Base-by-base conservation (phyloP, 1,140 invertebrate genomes). In the Dolichoris vasculosae region DNA sequence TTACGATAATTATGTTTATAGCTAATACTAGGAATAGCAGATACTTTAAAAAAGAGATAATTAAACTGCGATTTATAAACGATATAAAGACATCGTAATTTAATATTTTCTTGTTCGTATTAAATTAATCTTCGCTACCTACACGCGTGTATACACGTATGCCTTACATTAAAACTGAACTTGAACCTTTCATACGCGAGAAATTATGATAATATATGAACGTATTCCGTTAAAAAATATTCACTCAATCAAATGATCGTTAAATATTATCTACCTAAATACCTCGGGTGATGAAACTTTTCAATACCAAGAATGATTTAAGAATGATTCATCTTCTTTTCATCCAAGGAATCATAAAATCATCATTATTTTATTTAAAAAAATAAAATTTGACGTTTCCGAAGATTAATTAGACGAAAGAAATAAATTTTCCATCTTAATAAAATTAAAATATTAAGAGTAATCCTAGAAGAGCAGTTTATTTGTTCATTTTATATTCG, bases 191-290 rank as follows among this genome's bases (percentile, higher is more conserved):
- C 51, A 30, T 67, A 13, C 13, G 32, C 38, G 0, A 67, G 23
- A 67, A 80, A 67, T 80, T 63, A 80, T 80, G 78, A 30, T 67
- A 67, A 80, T 80, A 20, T 67, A 80, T 80, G 78, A 67, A 78
- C 7, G 7, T 17, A 17, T 17, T 51, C 15, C 20, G n/a, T 63
- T 26, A n/a, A n/a, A 63, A n/a, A 63, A n/a, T 63, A 63, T 2
- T 63, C 26, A n/a, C 26, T 63, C 26, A n/a, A 63, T 26, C 59
- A 63, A 63, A 63, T n/a, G 4, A 63, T 30, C 26, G 26, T 63
- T 63, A n/a, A n/a, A 63, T 63, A 63, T 63, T 63, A 63, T 63
- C n/a, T 2, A 7, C n/a, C 59, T 63, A 63, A 26, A 11, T 63
- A 63, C 59, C 23, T n/a, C 6, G 11, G 59, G 59, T 30, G 59